Percentiles rank a stretch among this genome's conserved stretches.
phyloP scores from a whole-genome alignment of 2,113 vertebrate species.

The Tychaedon coryphoeus region DNA sequence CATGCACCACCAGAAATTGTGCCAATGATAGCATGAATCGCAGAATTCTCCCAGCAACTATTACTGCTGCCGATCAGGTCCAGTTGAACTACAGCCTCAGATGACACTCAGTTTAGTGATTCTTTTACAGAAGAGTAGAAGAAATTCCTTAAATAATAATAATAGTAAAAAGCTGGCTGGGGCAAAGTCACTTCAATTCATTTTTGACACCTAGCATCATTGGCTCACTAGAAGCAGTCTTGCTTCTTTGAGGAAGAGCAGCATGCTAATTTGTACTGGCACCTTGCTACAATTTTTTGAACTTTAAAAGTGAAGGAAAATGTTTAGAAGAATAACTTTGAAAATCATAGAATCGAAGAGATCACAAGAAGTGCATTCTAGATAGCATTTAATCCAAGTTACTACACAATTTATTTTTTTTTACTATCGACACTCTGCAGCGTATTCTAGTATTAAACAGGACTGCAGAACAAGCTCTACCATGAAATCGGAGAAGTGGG shows the following conservation, averaged over 20 bases:
- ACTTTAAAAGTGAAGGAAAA: neutral
- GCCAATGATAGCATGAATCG: fast-evolving
- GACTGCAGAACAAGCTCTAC: slow-evolving; percentile 20
- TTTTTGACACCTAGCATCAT: neutral
- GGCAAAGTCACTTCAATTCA: neutral
- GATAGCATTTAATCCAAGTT: neutral
- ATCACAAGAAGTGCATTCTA: neutral
- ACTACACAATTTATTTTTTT: neutral
- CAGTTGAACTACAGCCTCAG: neutral
- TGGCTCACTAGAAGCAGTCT: neutral
- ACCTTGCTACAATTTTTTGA: neutral
- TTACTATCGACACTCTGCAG: neutral
- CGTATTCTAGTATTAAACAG: neutral
- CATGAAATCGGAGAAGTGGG: neutral
- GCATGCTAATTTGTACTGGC: neutral
- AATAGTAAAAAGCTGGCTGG: neutral
- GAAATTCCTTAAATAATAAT: neutral
- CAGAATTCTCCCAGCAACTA: neutral
- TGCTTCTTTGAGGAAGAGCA: slow-evolving; percentile 18
- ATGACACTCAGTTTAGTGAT: neutral
- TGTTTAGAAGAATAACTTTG: neutral
- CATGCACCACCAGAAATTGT: neutral
- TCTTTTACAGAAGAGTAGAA: neutral
- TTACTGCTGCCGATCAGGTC: neutral
- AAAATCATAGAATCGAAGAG: neutral